These are phyloP conservation scores for Arbacia lixula DNA, from an alignment of 53 echinoderm and acorn worm species.

Conservation along the genomic window DNA sequence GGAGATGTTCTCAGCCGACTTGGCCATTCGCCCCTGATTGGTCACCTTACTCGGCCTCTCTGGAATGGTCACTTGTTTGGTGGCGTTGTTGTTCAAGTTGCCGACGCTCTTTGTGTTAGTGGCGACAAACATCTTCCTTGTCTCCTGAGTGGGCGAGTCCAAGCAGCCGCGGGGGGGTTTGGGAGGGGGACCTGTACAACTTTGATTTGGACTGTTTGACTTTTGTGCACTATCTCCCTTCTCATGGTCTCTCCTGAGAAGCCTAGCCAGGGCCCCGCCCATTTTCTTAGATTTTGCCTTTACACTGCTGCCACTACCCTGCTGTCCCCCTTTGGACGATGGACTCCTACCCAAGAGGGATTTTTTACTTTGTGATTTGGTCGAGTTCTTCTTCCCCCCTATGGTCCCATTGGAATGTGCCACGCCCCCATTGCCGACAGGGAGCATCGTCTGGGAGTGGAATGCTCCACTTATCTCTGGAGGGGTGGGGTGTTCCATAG, in stretches of 20 bases:
- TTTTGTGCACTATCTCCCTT: slow-evolving; percentile 52
- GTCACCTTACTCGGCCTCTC: slow-evolving; percentile 3
- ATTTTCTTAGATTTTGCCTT: slow-evolving; percentile 54
- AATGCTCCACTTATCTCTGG: slow-evolving; percentile 42
- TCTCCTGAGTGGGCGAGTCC: slow-evolving; percentile 63
- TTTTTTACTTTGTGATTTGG: slow-evolving; percentile 28
- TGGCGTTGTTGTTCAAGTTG: slow-evolving; percentile 43
- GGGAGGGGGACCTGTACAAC: slow-evolving; percentile 53
- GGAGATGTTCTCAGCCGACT: slow-evolving; percentile 43
- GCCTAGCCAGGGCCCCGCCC: slow-evolving; percentile 48
- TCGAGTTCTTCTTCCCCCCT: slow-evolving; percentile 1
- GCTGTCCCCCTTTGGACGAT: slow-evolving; percentile 40
- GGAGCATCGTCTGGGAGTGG: slow-evolving; percentile 35
- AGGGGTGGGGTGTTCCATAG: slow-evolving; percentile 16
- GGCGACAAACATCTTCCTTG: slow-evolving; percentile 19
- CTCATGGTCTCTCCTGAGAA: slow-evolving; percentile 40
- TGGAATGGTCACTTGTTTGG: slow-evolving; percentile 40
- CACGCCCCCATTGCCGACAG: slow-evolving; percentile 40
- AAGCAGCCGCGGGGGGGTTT: slow-evolving; percentile 73
- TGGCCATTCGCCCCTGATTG: slow-evolving; percentile 35
- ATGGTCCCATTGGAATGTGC: slow-evolving; percentile 41
- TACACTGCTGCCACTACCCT: slow-evolving; percentile 41
- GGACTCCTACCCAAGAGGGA: slow-evolving; percentile 38
- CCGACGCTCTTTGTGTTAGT: neutral
- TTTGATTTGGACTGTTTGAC: slow-evolving; percentile 1